Base-by-base conservation (phyloP, 2,797 vertebrate genomes). In the Taeniopygia guttata region DNA sequence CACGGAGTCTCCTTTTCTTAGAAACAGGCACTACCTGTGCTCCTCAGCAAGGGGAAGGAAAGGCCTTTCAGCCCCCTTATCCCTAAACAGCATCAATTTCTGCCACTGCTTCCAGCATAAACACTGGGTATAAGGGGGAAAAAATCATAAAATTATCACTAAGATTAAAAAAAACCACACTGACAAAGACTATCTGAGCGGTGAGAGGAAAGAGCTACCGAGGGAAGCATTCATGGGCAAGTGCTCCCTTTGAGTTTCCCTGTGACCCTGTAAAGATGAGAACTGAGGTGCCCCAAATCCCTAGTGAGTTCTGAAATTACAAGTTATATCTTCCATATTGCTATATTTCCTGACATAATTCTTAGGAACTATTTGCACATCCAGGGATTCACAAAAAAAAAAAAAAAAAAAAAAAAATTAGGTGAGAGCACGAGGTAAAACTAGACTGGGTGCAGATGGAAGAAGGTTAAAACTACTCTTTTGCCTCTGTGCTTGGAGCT, bases 401-500 rank as follows among this genome's bases (percentile, higher is more conserved):
- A 11, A 20, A 42, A 12, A 38, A 43, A 42, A 11, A 13, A 54
- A 26, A 29, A 34, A 32, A 46, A 17, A n/a, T 25, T 13, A 32
- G 69, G 32, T 29, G 16, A 69, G 51, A 54, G 75, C 85, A 81
- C 92, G 62, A 85, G 34, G 56, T n/a, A 94, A 85, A 86, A 90
- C 69, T 69, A 90, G 85, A 62, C 72, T 48, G 49, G 23, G 54
- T 87, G 25, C 72, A 93, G 91, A 80, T 48, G 38, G 58, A 42
- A 95, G 72, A 93, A 90, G 87, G 78, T 89, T 93, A 87, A 93
- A 96, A 80, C 64, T 8, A 46, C 36, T 30, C 76, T 87, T 88
- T 81, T 84, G 55, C 82, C 51, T 78, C 66, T 3, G 2, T 52
- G 46, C 54, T 77, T 46, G 30, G 56, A 87, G 90, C 85, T 63